phyloP scores from a whole-genome alignment of 2,797 vertebrate genomes.

The Aratinga solstitialis region DNA sequence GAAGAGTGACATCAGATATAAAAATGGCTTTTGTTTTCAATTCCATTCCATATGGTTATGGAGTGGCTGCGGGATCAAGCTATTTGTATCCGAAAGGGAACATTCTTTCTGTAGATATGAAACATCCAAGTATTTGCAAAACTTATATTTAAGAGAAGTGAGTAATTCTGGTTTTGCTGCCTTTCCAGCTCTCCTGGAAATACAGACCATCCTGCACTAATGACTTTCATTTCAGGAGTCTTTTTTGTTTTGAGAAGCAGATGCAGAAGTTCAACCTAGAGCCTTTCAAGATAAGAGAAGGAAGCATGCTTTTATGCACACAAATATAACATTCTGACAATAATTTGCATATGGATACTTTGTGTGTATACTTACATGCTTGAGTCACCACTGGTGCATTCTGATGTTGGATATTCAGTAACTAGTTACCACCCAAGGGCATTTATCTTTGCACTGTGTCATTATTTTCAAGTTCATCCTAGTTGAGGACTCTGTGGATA shows the following conservation, averaged over 20 bases:
- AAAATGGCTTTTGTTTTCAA: constrained; percentile 56
- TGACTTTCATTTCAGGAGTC: constrained; percentile 32
- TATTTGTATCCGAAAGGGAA: constrained; percentile 26
- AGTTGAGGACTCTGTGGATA: not conserved
- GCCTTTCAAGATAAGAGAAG: constrained; percentile 7
- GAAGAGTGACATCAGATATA: constrained; percentile 26
- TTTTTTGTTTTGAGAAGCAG: constrained; percentile 31
- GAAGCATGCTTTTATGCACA: not conserved
- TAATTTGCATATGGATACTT: not conserved
- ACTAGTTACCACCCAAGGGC: not conserved
- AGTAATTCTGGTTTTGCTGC: constrained; percentile 19
- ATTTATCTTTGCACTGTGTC: not conserved
- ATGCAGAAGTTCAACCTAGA: not conserved
- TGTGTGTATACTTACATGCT: not conserved
- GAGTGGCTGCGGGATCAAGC: constrained; percentile 18
- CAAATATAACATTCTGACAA: not conserved
- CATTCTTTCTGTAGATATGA: constrained; percentile 20
- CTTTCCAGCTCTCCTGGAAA: constrained; percentile 33
- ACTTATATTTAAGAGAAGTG: constrained; percentile 23
- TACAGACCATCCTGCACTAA: not conserved
- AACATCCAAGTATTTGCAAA: constrained; percentile 22
- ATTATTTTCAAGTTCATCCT: not conserved
- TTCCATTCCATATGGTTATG: constrained; percentile 35
- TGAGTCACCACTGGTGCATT: not conserved
- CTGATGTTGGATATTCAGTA: not conserved